Base-by-base conservation (phyloP, 2,888 invertebrate species). In the Rhagonycha lutea region DNA sequence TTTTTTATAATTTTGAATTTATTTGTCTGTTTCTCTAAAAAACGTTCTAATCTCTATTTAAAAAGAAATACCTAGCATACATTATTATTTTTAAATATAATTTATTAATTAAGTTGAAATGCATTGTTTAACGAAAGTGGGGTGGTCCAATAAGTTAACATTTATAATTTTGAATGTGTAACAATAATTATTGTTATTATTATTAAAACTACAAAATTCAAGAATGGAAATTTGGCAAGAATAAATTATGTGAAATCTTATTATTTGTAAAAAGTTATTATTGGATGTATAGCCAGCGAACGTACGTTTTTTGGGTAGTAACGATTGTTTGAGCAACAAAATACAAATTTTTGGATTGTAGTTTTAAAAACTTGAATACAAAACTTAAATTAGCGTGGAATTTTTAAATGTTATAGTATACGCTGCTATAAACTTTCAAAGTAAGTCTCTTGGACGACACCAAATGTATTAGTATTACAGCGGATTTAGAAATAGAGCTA, bases 161-260 rank as follows among this genome's bases (percentile, higher is more conserved):
- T 26, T 4, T 26, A 3, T 12, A 32, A 32, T 32, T 32, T 32
- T 12, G 0, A 18, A 18, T 18, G 18, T 18, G 18, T 2, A 18
- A 18, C 1, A 18, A 18, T 18, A 2, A 47, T 47, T 47, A 47
- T 47, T 47, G 7, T n/a, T 7, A 47, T 47, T 47, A 47, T 47
- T 47, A 47, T n/a, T 47, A 47, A n/a, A n/a, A 47, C n/a, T n/a
- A 8, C 2, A 47, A 47, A 47, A 47, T 47, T n/a, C n/a, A 7
- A n/a, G 47, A 7, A n/a, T 47, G n/a, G 47, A 72, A 61, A 73
- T 73, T 73, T 73, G 73, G 73, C 69, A 73, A 61, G 32, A 68
- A 73, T 68, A 73, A 61, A 65, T 69, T 18, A 69, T 65, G 73
- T 73, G 73, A 69, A 69, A 73, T 73, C 69, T 73, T 69, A 65